phyloP scores from a whole-genome alignment of 2,113 vertebrate species.

The Leucoraja erinaceus region DNA sequence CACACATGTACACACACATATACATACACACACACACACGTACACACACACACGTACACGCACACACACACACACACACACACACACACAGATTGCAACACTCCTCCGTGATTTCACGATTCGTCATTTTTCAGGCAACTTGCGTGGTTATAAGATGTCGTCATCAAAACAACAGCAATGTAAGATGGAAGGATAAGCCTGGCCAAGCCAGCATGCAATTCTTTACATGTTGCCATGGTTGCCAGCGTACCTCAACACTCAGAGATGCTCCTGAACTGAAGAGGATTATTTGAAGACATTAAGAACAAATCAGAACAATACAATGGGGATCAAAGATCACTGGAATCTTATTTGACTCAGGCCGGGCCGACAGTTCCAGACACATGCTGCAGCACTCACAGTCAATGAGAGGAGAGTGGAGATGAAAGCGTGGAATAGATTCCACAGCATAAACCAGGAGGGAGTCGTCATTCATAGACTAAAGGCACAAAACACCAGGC shows the following conservation, averaged over 20 bases:
- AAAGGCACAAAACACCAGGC: neutral
- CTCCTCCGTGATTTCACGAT: neutral
- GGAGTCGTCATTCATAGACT: neutral
- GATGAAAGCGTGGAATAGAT: neutral
- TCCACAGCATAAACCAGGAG: neutral
- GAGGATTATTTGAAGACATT: neutral
- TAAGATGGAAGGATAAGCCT: neutral
- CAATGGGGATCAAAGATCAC: neutral
- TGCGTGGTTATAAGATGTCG: neutral
- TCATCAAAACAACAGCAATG: conserved; percentile 6
- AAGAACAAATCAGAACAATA: neutral
- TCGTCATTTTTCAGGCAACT: neutral
- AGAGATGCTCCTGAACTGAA: neutral
- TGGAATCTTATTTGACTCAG: neutral
- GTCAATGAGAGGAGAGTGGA: neutral
- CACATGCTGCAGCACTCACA: neutral
- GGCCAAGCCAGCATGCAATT: conserved; percentile 24
- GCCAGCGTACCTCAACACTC: neutral
- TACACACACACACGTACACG: too few species aligned
- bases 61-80: too few species aligned
- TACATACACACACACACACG: too few species aligned
- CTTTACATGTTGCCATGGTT: neutral
- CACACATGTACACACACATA: too few species aligned
- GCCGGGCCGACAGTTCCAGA: neutral
- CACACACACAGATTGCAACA: neutral